These are phyloP conservation scores for Formica selysi DNA, from an alignment of 1,140 invertebrate genomes.

Conservation along the genomic window DNA sequence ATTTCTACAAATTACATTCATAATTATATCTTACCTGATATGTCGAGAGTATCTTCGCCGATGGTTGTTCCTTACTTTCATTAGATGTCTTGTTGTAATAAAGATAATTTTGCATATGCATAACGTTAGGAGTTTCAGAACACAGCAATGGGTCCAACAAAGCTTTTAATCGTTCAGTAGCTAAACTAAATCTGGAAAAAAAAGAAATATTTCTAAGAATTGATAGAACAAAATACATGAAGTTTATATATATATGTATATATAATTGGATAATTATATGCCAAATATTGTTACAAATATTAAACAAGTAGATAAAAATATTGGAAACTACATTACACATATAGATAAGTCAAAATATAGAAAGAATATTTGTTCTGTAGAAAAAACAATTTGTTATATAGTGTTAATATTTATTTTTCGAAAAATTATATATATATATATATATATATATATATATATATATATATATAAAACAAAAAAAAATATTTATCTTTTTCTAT, in stretches of 20 bases:
- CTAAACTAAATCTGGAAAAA: conserved; percentile 90
- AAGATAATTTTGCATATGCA: conserved; percentile 93
- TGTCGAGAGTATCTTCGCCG: conserved; percentile 90
- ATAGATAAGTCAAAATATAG: too few relatives aligned
- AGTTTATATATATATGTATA: neutral
- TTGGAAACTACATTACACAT: too few relatives aligned
- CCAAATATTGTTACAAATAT: too few relatives aligned
- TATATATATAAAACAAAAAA: neutral
- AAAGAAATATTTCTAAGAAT: conserved; percentile 31
- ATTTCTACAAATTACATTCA: neutral
- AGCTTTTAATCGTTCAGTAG: conserved; percentile 92
- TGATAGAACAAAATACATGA: conserved; percentile 11
- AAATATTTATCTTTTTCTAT: too few relatives aligned
- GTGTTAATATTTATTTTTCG: too few relatives aligned
- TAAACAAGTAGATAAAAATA: too few relatives aligned
- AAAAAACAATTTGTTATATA: too few relatives aligned
- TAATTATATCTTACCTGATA: conserved; percentile 89
- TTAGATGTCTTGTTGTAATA: conserved; percentile 86
- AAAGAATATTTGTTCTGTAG: too few relatives aligned
- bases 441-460: neutral
- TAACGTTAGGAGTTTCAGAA: conserved; percentile 92
- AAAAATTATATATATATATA: too few relatives aligned
- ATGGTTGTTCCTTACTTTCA: conserved; percentile 88
- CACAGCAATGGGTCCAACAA: conserved; percentile 91
- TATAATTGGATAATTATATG: too few relatives aligned